phyloP scores from a whole-genome alignment of 2,113 vertebrate species.

The Hydrolagus affinis region DNA sequence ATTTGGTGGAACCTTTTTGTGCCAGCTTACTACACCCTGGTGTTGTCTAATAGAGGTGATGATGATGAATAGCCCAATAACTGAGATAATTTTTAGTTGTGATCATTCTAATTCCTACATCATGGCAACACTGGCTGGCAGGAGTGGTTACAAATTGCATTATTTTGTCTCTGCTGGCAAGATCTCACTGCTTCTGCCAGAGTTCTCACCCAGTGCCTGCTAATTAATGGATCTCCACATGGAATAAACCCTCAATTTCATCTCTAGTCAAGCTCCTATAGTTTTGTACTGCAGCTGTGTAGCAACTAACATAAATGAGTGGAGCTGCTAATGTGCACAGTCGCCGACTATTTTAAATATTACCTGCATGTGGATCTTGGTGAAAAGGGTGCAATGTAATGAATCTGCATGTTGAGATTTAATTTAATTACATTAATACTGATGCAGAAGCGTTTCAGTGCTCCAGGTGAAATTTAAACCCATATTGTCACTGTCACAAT shows the following conservation, averaged over 20 bases:
- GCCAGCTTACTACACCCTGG: neutral
- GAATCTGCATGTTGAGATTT: slow-evolving; percentile 11
- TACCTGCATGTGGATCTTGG: neutral
- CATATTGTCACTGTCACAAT: slow-evolving; percentile 1
- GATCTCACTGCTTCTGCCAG: neutral
- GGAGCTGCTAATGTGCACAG: slow-evolving; percentile 18
- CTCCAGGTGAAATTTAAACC: slow-evolving; percentile 2
- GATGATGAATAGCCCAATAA: neutral
- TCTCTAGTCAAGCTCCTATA: neutral
- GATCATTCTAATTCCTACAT: slow-evolving; percentile 11
- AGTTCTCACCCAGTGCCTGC: neutral
- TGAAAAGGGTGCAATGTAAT: neutral
- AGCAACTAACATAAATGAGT: neutral
- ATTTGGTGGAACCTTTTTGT: neutral
- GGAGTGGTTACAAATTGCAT: slow-evolving; percentile 4
- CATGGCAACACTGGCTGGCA: slow-evolving; percentile 8
- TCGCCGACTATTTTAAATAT: slow-evolving; percentile 8
- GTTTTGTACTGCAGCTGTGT: neutral
- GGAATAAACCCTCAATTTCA: slow-evolving; percentile 15
- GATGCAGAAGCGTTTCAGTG: neutral
- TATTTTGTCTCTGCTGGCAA: neutral
- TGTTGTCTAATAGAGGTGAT: slow-evolving; percentile 10
- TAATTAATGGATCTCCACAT: slow-evolving; percentile 20
- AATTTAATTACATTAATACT: slow-evolving; percentile 22
- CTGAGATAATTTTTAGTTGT: slow-evolving; percentile 6